Evolutionary conservation across 1,140 invertebrate genomes (phyloP).

Genomic region (Philotrypesis tridentata): DNA sequence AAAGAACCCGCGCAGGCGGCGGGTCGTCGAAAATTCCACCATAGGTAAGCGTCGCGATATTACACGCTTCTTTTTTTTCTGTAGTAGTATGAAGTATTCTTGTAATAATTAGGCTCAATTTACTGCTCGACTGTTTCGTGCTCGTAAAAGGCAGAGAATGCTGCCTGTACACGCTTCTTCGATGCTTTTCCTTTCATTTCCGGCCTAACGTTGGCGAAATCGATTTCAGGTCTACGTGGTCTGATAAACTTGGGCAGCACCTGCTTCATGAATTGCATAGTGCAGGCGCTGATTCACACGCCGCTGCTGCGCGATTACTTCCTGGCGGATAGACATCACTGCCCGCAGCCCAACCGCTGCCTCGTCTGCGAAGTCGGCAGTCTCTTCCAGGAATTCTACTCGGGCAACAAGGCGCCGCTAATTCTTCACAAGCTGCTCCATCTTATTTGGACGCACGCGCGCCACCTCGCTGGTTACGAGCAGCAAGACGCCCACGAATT

Average conservation of each 20-base stretch:
- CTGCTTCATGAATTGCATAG: slow-evolving; percentile 99
- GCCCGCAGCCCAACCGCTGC: slow-evolving; percentile 83
- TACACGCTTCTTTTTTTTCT: too few relatives aligned
- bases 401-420: slow-evolving; percentile 89
- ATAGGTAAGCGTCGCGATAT: slow-evolving; percentile 79
- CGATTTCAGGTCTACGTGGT: slow-evolving; percentile 82
- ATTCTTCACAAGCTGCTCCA: slow-evolving; percentile 92
- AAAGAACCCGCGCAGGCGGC: slow-evolving; percentile 83
- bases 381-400: slow-evolving; percentile 94
- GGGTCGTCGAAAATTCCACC: slow-evolving; percentile 87
- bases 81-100: too few relatives aligned
- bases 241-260: slow-evolving; percentile 98
- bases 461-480: slow-evolving; percentile 95
- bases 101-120: too few relatives aligned
- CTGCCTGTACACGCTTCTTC: too few relatives aligned
- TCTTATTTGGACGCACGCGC: slow-evolving; percentile 97
- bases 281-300: slow-evolving; percentile 96
- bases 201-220: not conserved
- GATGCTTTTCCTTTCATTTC: not conserved
- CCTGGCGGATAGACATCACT: slow-evolving; percentile 92
- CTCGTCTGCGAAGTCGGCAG: slow-evolving; percentile 94
- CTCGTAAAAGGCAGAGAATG: too few relatives aligned
- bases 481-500: slow-evolving; percentile 99
- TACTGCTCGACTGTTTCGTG: too few relatives aligned
- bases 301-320: slow-evolving; percentile 96